Conservation (phyloP, 2,113 vertebrate genomes). For the Pterocles orientalis region DNA sequence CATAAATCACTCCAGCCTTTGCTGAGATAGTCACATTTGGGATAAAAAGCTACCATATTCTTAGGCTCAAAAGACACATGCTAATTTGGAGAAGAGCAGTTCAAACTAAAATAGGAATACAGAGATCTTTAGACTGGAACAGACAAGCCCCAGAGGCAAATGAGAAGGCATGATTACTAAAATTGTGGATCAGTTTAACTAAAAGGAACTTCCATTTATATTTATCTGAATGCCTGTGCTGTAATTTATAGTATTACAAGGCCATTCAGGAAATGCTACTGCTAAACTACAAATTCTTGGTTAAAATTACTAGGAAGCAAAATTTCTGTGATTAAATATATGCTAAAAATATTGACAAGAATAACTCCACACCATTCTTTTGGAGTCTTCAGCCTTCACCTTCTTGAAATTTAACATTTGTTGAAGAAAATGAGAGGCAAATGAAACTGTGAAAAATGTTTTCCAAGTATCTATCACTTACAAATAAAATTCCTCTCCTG, state of each 20-base stretch:
- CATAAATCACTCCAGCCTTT: neutral
- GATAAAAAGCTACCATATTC: neutral
- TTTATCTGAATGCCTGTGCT: slow-evolving; percentile 33
- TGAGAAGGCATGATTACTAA: slow-evolving; percentile 22
- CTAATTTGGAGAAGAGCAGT: slow-evolving; percentile 16
- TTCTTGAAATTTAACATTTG: neutral
- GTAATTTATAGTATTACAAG: neutral
- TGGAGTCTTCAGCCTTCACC: neutral
- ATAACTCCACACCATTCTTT: neutral
- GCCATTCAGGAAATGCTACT: neutral
- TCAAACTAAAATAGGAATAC: slow-evolving; percentile 24
- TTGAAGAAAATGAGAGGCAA: neutral
- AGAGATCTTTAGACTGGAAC: neutral
- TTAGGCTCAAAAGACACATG: neutral
- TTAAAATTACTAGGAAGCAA: slow-evolving; percentile 5
- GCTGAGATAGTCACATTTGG: neutral
- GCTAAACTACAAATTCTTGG: slow-evolving; percentile 8
- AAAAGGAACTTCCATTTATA: slow-evolving; percentile 50
- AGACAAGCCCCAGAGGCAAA: slow-evolving; percentile 41
- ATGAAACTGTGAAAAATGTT: neutral
- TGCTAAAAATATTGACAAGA: slow-evolving; percentile 18
- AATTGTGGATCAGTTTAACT: neutral
- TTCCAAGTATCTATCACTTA: neutral
- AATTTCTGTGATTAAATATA: neutral
- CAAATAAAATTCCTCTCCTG: neutral